phyloP scores from a whole-genome alignment of 1,140 invertebrate genomes.

The Lepidostoma basale region DNA sequence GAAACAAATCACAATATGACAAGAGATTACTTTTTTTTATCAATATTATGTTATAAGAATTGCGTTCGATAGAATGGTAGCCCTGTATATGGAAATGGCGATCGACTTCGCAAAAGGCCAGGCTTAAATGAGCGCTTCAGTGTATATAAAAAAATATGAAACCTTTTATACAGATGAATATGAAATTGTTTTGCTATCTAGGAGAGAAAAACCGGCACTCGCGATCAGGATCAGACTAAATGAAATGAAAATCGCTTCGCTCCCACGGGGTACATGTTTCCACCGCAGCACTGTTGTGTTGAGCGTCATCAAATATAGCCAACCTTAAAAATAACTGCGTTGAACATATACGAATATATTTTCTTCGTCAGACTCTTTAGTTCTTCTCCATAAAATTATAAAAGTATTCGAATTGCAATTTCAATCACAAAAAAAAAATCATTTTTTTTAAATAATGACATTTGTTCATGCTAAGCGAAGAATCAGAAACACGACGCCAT shows the following conservation, averaged over 20 bases:
- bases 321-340: conserved; percentile 25
- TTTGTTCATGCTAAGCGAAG: conserved; percentile 10
- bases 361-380: background rate
- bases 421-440: conserved; percentile 32
- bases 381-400: background rate
- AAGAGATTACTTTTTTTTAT: background rate
- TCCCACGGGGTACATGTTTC: conserved; percentile 29
- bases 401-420: background rate
- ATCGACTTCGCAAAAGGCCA: conserved; percentile 17
- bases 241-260: background rate
- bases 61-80: conserved; percentile 21
- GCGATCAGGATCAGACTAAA: background rate
- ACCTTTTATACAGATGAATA: no score
- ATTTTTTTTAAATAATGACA: no score
- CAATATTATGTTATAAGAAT: conserved; percentile 18
- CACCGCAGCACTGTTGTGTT: conserved; percentile 29
- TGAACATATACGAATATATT: background rate
- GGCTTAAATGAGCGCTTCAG: background rate
- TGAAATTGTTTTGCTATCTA: no score
- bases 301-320: conserved; percentile 38
- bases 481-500: conserved; percentile 30
- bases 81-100: conserved; percentile 20
- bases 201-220: background rate
- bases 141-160: no score
- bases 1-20: background rate